Conservation (phyloP, 2,888 invertebrate genomes). For the Fragum whitleyi region DNA sequence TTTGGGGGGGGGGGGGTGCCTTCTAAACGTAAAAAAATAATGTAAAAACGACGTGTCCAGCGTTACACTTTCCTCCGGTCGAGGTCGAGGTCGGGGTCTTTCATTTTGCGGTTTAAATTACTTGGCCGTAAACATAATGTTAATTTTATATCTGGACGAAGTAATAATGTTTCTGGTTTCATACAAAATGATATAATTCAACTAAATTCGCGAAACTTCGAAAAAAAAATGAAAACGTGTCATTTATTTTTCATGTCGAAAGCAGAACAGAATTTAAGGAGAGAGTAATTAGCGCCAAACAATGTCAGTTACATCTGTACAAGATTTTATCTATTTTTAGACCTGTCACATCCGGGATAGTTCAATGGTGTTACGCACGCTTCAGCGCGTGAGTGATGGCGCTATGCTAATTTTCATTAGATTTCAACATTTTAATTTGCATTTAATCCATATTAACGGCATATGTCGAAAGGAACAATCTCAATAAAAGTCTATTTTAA, state of each 20-base stretch:
- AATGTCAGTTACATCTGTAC: constrained; percentile 30
- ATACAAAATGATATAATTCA: too few species aligned
- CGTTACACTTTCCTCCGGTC: too few species aligned
- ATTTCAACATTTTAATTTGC: constrained; percentile 34
- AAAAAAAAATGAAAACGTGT: too few species aligned
- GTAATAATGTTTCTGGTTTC: too few species aligned
- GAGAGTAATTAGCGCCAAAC: neutral
- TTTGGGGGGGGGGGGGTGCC: too few species aligned
- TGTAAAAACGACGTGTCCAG: too few species aligned
- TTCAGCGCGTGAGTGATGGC: constrained; percentile 29
- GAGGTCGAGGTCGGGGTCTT: too few species aligned
- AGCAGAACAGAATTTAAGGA: neutral
- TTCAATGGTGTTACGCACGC: constrained; percentile 21
- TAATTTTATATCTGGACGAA: too few species aligned
- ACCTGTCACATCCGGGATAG: constrained; percentile 31
- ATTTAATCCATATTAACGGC: constrained; percentile 39
- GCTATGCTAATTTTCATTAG: constrained; percentile 20
- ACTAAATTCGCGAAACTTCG: too few species aligned
- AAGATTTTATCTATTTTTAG: constrained; percentile 43
- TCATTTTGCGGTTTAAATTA: too few species aligned
- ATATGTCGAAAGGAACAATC: constrained; percentile 32
- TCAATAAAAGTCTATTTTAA: constrained; percentile 17
- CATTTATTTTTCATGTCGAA: neutral
- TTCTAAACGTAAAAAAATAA: too few species aligned
- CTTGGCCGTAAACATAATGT: too few species aligned